A percentile compares a stretch with the other conserved stretches of the same genome.
These are phyloP conservation scores for Caloenas nicobarica DNA, from an alignment of 2,113 vertebrate species.

Conservation along the genomic window DNA sequence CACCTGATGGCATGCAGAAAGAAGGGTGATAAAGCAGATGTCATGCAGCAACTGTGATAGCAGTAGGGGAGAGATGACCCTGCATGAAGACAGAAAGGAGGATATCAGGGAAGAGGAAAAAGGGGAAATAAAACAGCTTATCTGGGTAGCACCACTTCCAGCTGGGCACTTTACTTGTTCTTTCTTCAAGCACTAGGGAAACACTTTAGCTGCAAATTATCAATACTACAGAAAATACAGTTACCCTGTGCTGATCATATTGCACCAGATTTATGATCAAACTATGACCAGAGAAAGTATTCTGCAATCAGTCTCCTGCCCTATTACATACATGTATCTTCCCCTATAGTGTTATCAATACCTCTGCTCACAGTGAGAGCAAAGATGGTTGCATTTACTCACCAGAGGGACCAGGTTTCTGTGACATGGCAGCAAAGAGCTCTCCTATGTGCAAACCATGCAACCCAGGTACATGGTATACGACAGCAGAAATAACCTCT, in stretches of 20 bases:
- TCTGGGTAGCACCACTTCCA: background rate
- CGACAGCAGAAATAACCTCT: background rate
- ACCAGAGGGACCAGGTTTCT: background rate
- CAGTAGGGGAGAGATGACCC: background rate
- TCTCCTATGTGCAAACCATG: background rate
- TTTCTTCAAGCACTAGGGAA: background rate
- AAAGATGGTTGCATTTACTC: background rate
- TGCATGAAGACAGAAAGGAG: background rate
- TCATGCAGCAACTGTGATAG: background rate
- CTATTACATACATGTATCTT: background rate
- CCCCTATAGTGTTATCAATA: background rate
- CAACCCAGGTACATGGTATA: accelerated
- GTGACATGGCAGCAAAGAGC: accelerated
- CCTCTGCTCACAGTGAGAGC: background rate
- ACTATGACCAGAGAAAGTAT: background rate
- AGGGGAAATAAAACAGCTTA: background rate
- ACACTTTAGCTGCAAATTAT: background rate
- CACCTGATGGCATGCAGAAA: background rate
- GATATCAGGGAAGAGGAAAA: background rate
- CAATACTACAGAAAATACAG: background rate
- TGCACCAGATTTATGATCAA: background rate
- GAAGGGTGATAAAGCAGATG: background rate
- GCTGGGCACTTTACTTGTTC: background rate
- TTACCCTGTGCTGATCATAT: background rate
- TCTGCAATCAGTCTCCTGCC: background rate